Percentiles rank a stretch among this genome's conserved stretches.
Evolutionary conservation across 2,888 invertebrate species (phyloP).

Genomic region (Harmothoe impar): DNA sequence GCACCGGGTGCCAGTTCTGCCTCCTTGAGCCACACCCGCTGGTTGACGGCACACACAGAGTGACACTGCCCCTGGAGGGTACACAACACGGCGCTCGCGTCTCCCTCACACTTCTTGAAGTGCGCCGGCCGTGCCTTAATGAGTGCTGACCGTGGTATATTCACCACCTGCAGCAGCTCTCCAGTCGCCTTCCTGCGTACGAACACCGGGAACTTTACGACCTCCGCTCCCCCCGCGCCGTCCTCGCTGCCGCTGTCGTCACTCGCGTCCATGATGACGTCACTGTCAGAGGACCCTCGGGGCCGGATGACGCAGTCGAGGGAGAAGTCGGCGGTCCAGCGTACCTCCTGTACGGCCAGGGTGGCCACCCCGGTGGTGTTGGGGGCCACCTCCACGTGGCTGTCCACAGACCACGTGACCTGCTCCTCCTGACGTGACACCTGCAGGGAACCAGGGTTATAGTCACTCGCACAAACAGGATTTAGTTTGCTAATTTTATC

Average conservation of each 20-base stretch:
- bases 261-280: neutral
- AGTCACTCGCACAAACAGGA: neutral
- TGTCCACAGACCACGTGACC: slow-evolving; percentile 56
- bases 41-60: slow-evolving; percentile 41
- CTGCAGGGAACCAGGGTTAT: too few relatives aligned
- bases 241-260: neutral
- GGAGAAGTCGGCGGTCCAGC: slow-evolving; percentile 48
- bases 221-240: neutral
- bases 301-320: slow-evolving; percentile 48
- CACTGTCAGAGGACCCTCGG: neutral
- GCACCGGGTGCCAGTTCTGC: neutral
- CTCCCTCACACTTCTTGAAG: slow-evolving; percentile 8
- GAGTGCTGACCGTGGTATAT: neutral
- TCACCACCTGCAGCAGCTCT: slow-evolving; percentile 36
- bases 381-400: slow-evolving; percentile 51
- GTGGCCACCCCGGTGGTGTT: slow-evolving; percentile 50
- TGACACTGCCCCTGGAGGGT: slow-evolving; percentile 5
- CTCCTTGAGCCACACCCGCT: slow-evolving; percentile 52
- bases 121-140: neutral
- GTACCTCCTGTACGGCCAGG: slow-evolving; percentile 26
- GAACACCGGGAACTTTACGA: slow-evolving; percentile 27
- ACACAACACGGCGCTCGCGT: neutral
- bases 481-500: neutral
- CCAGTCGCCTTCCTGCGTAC: neutral
- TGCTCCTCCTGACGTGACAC: slow-evolving; percentile 54